Evolutionary conservation across 2,797 vertebrate species (phyloP).

Genomic region (Phalanger gymnotis): DNA sequence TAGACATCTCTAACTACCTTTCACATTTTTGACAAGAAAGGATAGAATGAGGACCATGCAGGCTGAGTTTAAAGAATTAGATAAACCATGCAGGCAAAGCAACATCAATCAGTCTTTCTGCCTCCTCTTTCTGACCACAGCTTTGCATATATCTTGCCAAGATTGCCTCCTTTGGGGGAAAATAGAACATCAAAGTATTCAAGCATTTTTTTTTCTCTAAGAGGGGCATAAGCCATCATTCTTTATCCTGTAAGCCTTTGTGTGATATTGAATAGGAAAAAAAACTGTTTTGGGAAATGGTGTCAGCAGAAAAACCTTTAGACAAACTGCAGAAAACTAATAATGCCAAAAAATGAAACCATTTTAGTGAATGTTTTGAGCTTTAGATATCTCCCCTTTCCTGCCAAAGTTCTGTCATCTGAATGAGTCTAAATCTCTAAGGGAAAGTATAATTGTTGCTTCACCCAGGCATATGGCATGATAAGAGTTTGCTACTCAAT

Average conservation of each 20-base stretch:
- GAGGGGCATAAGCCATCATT: not conserved
- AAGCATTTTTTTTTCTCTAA: constrained; percentile 21
- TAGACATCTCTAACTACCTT: not conserved
- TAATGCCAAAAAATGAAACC: constrained; percentile 8
- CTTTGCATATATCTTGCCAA: not conserved
- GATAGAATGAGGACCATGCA: constrained; percentile 1
- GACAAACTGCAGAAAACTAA: not conserved
- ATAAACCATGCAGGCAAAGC: not conserved
- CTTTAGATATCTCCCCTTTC: not conserved
- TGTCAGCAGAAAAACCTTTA: constrained; percentile 22
- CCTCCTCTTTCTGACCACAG: not conserved
- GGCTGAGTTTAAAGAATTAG: not conserved
- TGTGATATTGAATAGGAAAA: not conserved
- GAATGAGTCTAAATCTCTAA: constrained; percentile 16
- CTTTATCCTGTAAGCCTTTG: constrained; percentile 1
- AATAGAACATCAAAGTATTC: not conserved
- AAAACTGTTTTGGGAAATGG: constrained; percentile 8
- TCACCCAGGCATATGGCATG: not conserved
- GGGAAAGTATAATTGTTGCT: not conserved
- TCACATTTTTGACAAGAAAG: not conserved
- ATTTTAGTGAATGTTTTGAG: not conserved
- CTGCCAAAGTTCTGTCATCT: not conserved
- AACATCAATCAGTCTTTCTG: not conserved
- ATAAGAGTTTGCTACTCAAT: not conserved
- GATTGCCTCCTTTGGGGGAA: not conserved